These are phyloP conservation scores for Ostrea edulis DNA, from an alignment of 1,140 invertebrate genomes.

Conservation along the genomic window DNA sequence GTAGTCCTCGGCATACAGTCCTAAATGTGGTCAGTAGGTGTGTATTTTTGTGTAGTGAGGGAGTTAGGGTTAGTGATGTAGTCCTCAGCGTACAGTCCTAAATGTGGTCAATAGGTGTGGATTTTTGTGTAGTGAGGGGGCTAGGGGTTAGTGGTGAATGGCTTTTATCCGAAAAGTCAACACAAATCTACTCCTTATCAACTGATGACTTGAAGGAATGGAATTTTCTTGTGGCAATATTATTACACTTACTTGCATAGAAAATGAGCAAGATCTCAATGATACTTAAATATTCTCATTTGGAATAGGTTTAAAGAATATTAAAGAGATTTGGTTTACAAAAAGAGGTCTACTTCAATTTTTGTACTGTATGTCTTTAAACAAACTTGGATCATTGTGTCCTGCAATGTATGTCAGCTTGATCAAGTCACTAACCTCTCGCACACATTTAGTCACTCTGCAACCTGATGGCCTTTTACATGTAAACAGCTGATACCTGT, in stretches of 20 bases:
- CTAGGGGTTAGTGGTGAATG: not conserved
- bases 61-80: not conserved
- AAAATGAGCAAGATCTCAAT: not conserved
- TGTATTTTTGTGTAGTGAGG: not conserved
- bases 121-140: not conserved
- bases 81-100: not conserved
- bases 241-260: not conserved
- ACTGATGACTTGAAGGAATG: not conserved
- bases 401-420: too few species aligned
- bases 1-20: not conserved
- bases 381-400: too few species aligned
- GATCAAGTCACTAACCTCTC: too few species aligned
- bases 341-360: too few species aligned
- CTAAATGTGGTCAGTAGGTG: not conserved
- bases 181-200: not conserved
- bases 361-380: too few species aligned
- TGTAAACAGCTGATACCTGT: too few species aligned
- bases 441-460: too few species aligned
- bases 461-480: too few species aligned
- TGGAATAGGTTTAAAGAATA: too few species aligned
- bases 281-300: not conserved
- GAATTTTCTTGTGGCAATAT: not conserved
- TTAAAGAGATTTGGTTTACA: too few species aligned
- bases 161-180: slow-evolving; percentile 1
- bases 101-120: not conserved